A percentile compares a stretch with the other conserved stretches of the same genome.
Conservation (phyloP, 1,140 invertebrate species). For the Hyles vespertilio region DNA sequence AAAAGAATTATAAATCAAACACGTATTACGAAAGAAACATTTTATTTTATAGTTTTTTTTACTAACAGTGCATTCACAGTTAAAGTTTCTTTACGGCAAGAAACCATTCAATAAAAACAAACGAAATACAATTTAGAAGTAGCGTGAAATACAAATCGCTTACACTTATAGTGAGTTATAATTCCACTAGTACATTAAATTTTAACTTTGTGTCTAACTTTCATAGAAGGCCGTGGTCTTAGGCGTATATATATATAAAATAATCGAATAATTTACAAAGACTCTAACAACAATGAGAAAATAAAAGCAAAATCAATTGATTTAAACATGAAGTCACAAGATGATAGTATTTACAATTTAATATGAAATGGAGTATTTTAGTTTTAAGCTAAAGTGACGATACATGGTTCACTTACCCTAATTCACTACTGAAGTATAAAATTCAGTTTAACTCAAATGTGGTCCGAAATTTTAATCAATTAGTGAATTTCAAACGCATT, state of each 20-base stretch:
- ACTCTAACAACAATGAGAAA: neutral
- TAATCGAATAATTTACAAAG: neutral
- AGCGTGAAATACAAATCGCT: constrained; percentile 70
- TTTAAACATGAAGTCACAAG: no score
- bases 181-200: constrained; percentile 25
- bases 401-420: no score
- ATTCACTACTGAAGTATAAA: no score
- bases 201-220: constrained; percentile 27
- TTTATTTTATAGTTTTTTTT: constrained; percentile 65
- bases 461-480: no score
- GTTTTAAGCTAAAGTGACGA: no score
- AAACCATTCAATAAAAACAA: constrained; percentile 31
- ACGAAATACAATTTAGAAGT: constrained; percentile 67
- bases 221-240: constrained; percentile 54
- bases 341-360: no score
- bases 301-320: no score
- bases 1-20: constrained; percentile 30
- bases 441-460: no score
- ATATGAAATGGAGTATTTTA: no score
- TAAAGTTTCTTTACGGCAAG: constrained; percentile 52
- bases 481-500: no score
- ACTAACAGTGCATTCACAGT: constrained; percentile 72
- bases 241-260: constrained; percentile 25
- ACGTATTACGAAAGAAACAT: constrained; percentile 55
- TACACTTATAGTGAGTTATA: constrained; percentile 25